Conservation (phyloP, 2,797 vertebrate species). For the Onychomys torridus region DNA sequence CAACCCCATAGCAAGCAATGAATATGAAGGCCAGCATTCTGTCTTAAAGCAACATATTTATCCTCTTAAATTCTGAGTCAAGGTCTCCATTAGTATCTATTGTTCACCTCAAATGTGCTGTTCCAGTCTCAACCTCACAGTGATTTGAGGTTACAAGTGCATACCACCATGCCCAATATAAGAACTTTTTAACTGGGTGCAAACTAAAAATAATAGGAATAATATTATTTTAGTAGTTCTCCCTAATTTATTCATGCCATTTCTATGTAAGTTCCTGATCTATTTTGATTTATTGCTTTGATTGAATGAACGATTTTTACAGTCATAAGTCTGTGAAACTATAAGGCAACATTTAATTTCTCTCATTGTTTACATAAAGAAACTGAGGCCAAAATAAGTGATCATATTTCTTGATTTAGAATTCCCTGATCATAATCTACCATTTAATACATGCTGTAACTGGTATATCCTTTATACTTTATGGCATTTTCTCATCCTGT, state of each 20-base stretch:
- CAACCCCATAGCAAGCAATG: not conserved
- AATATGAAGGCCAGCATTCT: not conserved
- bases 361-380: not conserved
- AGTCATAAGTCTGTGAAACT: not conserved
- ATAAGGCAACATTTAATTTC: not conserved
- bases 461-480: not conserved
- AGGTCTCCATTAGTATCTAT: no score
- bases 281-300: not conserved
- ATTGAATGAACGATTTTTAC: not conserved
- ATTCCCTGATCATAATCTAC: not conserved
- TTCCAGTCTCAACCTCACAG: fast-evolving
- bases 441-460: not conserved
- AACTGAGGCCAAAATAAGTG: not conserved
- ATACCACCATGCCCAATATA: not conserved
- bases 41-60: not conserved
- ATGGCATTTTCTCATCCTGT: not conserved
- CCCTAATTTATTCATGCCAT: not conserved
- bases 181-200: not conserved
- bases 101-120: not conserved
- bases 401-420: not conserved
- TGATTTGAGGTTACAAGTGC: not conserved
- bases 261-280: not conserved
- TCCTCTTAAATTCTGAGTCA: not conserved
- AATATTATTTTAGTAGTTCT: not conserved
- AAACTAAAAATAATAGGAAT: not conserved